Base-by-base conservation (phyloP, 2,113 vertebrate genomes). In the Tricholaema leucomelas region DNA sequence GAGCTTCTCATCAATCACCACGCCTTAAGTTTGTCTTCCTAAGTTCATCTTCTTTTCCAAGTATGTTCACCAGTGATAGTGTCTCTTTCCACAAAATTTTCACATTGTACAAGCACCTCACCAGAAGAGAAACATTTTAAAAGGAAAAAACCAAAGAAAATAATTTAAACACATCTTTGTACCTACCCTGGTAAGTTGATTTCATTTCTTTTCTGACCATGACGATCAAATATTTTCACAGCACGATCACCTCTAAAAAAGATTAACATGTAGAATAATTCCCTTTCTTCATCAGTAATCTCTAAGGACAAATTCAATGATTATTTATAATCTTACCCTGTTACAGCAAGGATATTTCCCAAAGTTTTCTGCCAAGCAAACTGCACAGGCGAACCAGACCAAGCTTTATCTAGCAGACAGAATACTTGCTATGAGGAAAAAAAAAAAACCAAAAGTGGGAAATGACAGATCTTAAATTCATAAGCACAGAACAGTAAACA, bases 181-280 rank as follows among this genome's bases (percentile, higher is more conserved):
- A 97, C 98, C 96, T 96, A 99, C 99, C 99, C 98, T 23, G 98
- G 97, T 70, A 99, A 97, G 67, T 56, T 98, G 91, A 99, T 97
- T 97, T 99, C 98, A 97, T 99, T 98, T 97, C 93, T 99, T 97
- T 98, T 99, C 94, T 99, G 98, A 85, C 99, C 99, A 98, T 99
- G 99, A 54, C 99, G 98, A 98, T 99, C 99, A 98, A 99, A 99
- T 93, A 99, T 99, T 97, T 99, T 99, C 87, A 99, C 98, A n/a
- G 95, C 93, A 94, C 87, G 98, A 96, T 99, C 98, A 77, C 97
- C 97, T 87, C 99, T 99, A 94, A 92, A 97, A 88, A 64, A 87
- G 61, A 96, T 86, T 30, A 93, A 66, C n/a, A 87, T 8, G 95
- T 0, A 87, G 63, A 58, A 82, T 84, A 59, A 85, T 31, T 89